A percentile compares a stretch with the other conserved stretches of the same genome.
Conservation (phyloP, 1,140 invertebrate genomes). For the Drepana arcuata region DNA sequence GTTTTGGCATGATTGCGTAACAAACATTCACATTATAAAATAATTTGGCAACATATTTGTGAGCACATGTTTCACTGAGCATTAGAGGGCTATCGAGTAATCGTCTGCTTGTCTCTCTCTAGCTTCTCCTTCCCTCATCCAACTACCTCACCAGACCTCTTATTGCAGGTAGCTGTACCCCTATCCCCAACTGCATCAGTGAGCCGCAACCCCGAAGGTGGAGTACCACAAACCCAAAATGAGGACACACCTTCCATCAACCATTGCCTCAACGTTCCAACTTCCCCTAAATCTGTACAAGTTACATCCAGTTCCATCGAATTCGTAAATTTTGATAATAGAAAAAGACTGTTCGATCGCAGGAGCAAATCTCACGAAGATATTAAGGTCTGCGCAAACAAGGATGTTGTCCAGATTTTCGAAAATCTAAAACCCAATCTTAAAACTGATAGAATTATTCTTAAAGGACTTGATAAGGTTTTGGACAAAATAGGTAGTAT, state of each 20-base stretch:
- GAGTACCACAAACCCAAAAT: conserved; percentile 3
- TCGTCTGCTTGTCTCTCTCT: neutral
- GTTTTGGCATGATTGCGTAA: neutral
- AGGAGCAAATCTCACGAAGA: too few species aligned
- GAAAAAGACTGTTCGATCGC: too few species aligned
- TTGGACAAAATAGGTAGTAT: too few species aligned
- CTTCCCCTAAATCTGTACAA: conserved; percentile 10
- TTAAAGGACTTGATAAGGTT: too few species aligned
- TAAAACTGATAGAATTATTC: too few species aligned
- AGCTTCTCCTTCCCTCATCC: neutral
- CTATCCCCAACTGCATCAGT: conserved; percentile 10
- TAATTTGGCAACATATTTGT: neutral
- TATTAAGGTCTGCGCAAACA: too few species aligned
- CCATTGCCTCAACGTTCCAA: neutral
- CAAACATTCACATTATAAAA: neutral
- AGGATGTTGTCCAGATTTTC: too few species aligned
- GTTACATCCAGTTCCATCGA: conserved; percentile 13
- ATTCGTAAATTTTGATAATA: conserved; percentile 1
- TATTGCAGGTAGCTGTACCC: conserved; percentile 24
- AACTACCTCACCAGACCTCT: neutral
- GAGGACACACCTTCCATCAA: neutral
- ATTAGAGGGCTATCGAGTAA: neutral
- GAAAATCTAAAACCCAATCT: too few species aligned
- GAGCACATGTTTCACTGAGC: neutral
- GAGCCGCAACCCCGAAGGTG: conserved; percentile 10